Base-by-base conservation (phyloP, 2,113 vertebrate species). In the human region DNA sequence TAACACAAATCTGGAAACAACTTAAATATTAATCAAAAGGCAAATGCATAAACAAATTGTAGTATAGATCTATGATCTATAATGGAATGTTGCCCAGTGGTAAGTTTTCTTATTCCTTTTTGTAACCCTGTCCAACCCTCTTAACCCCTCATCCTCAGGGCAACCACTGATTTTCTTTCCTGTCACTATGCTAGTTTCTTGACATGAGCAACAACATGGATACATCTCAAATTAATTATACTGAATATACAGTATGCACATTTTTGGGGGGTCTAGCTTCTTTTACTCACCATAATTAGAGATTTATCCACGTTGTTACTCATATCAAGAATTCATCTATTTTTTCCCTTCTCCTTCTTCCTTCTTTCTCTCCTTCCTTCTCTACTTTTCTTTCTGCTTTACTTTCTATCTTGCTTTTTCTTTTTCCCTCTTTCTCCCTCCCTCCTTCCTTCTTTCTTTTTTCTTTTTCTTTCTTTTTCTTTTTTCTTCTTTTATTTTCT, bases 341-440 rank as follows among this genome's bases (percentile, higher is more conserved):
- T 64, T 64, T 14, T 64, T 55, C 52, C 52, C 52, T 30, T 59
- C 27, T 64, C 12, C 17, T 30, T 59, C 57, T 23, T 22, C 27
- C 27, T 12, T 30, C 4, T 0, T 0, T 8, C 27, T 10, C n/a
- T 4, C 14, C 61, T 1, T 2, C 8, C 16, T n/a, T 6, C 20
- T 7, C 48, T 5, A 10, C 32, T 20, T 13, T 38, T 3, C 12
- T 13, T 25, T 25, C 8, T 45, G 45, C 45, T 45, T 45, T 45
- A 45, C 45, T 14, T 22, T 4, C n/a, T 12, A 16, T 27, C 3
- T 45, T 5, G 0, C 25, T 27, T 8, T 9, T 4, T 1, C 50
- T 0, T 23, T n/a, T 6, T 72, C 40, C 38, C 9, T 6, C 0
- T 0, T 8, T 1, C 70, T 30, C 48, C 0, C 30, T 3, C 14